Evolutionary conservation across 2,797 vertebrate species (phyloP), one percentile per base, ranked within the genome.

Genomic region (Pseudochaenichthys georgianus): DNA sequence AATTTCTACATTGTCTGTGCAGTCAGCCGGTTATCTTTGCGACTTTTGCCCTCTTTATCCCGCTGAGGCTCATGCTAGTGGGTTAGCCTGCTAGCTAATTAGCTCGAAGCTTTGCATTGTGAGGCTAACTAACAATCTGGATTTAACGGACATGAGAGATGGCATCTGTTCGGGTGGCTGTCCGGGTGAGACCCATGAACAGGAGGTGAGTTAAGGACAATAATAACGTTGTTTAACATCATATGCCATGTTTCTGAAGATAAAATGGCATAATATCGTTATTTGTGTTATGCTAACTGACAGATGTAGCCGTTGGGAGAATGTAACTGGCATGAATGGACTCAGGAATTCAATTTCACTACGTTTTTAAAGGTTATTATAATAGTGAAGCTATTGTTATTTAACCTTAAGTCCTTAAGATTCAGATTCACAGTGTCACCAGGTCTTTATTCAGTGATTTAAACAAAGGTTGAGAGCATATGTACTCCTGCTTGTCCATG

Each of bases 121-220:
- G 19, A 58, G 23, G 69, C 67, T 45, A 17, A 52, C 43, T 7
- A 2, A 4, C 64, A 2, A 13, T 31, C 57, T 42, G 51, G 41
- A 48, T 19, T 0, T 72, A 59, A 72, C 58, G 48, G 58, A 17
- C 45, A 87, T 87, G 95, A 82, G 86, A 91, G 1, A 98, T 99
- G 97, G 98, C 98, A 71, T 99, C 98, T 45, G 97, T 99, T 48
- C 96, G 97, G 90, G 98, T 99, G 93, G 98, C 97, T 60, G 97
- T 99, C 83, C 94, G 98, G 83, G 95, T 99, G 90, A 88, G 98
- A 78, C 98, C 98, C 71, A 96, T 98, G 95, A 95, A 98, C 95
- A 95, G 95, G 87, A 95, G 98, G 98, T 99, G 93, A 97, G 96
- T 92, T 17, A 0, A 0, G 21, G 23, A 62, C 48, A 11, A 0